Conservation (phyloP, 2,888 invertebrate species). For the Hofmannophila pseudospretella region DNA sequence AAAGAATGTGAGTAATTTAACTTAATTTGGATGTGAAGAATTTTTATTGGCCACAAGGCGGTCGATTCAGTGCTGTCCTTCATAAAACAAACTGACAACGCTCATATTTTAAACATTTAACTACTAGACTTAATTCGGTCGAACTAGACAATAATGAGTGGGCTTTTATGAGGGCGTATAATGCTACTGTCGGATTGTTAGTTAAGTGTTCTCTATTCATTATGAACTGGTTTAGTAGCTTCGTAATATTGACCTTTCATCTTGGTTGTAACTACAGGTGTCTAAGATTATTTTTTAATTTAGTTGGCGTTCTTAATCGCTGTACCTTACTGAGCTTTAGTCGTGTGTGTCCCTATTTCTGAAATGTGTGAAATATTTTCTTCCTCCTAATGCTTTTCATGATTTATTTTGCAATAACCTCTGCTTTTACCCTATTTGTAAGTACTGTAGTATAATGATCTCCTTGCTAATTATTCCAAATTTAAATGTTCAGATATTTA, state of each 20-base stretch:
- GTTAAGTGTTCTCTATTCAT: constrained; percentile 37
- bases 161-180: constrained; percentile 48
- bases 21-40: constrained; percentile 34
- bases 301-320: too few species aligned
- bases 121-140: constrained; percentile 32
- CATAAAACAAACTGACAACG: constrained; percentile 39
- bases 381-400: neutral
- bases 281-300: too few species aligned
- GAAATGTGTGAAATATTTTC: neutral
- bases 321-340: too few species aligned
- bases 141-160: constrained; percentile 41
- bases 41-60: constrained; percentile 38
- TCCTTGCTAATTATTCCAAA: too few species aligned
- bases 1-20: constrained; percentile 25
- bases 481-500: too few species aligned
- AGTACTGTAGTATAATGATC: too few species aligned
- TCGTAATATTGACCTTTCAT: constrained; percentile 14
- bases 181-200: constrained; percentile 29
- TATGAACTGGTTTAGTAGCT: constrained; percentile 17
- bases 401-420: too few species aligned
- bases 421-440: too few species aligned
- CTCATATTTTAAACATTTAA: constrained; percentile 55
- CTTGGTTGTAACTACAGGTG: too few species aligned
- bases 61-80: constrained; percentile 23
- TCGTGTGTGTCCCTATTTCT: too few species aligned